A percentile compares a stretch with the other conserved stretches of the same genome.
These are phyloP conservation scores for Aldabrachelys gigantea DNA, from an alignment of 2,113 vertebrate species.

Conservation along the genomic window DNA sequence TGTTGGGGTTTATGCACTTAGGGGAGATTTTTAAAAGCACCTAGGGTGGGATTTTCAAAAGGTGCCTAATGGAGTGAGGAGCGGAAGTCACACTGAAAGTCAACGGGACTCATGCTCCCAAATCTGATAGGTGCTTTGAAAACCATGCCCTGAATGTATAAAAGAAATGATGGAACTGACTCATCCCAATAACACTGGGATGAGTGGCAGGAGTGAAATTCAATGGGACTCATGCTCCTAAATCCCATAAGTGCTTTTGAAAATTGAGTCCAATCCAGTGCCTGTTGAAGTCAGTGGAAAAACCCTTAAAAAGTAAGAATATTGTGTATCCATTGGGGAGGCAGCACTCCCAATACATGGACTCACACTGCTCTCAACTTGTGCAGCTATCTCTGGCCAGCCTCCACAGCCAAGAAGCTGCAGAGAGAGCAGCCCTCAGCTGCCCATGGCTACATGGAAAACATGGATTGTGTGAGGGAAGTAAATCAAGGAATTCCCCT, in stretches of 20 bases:
- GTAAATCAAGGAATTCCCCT: background rate
- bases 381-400: background rate
- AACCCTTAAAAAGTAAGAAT: background rate
- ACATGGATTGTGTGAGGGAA: background rate
- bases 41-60: background rate
- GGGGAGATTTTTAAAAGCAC: background rate
- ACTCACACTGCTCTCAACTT: background rate
- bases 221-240: background rate
- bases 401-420: background rate
- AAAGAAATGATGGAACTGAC: background rate
- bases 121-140: background rate
- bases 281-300: background rate
- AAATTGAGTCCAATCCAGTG: background rate
- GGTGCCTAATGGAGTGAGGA: background rate
- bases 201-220: background rate
- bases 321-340: background rate
- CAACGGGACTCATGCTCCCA: background rate
- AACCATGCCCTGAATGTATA: background rate
- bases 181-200: background rate
- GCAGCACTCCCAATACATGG: background rate
- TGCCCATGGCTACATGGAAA: background rate
- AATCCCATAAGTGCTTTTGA: background rate
- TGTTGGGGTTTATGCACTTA: fast-evolving
- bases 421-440: background rate
- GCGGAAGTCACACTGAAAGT: background rate